Conservation (phyloP, 2,113 vertebrate genomes). For the Sylvietta virens region DNA sequence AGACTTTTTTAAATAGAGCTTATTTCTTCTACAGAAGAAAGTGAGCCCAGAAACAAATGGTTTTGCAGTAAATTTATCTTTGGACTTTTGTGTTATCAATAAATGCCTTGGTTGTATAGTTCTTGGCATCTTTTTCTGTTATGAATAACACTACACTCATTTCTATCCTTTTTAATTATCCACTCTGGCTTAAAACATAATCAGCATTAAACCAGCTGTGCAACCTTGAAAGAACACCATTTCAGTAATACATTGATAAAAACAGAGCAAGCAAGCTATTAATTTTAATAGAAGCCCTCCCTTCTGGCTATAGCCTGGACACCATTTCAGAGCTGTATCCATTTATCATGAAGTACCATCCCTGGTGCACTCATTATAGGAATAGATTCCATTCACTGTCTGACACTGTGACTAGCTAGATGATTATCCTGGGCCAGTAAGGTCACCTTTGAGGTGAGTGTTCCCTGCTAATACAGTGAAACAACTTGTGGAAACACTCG, state of each 20-base stretch:
- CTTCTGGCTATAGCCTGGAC: constrained; percentile 23
- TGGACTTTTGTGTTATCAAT: background rate
- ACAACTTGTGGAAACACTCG: background rate
- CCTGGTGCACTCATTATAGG: constrained; percentile 47
- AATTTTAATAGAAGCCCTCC: constrained; percentile 64
- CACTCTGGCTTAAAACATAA: constrained; percentile 69
- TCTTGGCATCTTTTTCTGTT: constrained; percentile 63
- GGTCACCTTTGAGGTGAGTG: background rate
- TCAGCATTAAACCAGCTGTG: constrained; percentile 69
- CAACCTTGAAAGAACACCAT: constrained; percentile 68
- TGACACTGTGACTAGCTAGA: background rate
- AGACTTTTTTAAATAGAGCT: background rate
- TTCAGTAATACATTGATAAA: constrained; percentile 63
- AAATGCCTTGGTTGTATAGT: constrained; percentile 39
- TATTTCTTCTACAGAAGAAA: background rate
- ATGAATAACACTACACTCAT: constrained; percentile 43
- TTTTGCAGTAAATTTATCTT: constrained; percentile 26
- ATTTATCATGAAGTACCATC: background rate
- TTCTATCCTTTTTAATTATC: constrained; percentile 72
- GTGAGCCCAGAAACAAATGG: background rate
- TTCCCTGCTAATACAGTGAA: background rate
- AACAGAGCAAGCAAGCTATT: constrained; percentile 48
- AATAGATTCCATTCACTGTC: background rate
- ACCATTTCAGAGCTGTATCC: constrained; percentile 4
- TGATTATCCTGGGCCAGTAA: background rate